phyloP scores from a whole-genome alignment of 2,113 vertebrate species.

The Alethe castanea region DNA sequence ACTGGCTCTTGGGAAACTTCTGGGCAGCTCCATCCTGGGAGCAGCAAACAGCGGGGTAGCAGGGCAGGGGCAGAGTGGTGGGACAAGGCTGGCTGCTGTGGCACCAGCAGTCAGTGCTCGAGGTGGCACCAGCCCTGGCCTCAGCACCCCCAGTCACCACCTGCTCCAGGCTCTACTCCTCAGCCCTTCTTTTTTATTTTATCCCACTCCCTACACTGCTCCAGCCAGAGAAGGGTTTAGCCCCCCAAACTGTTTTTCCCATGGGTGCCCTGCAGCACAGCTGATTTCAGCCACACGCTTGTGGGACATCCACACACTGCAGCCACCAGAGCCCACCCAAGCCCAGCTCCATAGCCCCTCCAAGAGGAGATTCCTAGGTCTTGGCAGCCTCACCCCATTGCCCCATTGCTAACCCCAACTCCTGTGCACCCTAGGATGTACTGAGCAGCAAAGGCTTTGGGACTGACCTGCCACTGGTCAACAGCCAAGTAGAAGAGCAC shows the following conservation, averaged over 20 bases:
- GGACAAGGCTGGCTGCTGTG: neutral
- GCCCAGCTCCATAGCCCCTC: neutral
- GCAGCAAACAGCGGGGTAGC: neutral
- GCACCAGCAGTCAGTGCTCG: neutral
- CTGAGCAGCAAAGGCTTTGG: conserved; percentile 85
- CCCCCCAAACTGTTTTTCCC: neutral
- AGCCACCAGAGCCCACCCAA: neutral
- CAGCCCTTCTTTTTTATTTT: neutral
- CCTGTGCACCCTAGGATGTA: conserved; percentile 66
- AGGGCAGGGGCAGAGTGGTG: neutral
- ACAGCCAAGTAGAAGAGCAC: conserved; percentile 91
- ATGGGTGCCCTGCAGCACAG: neutral
- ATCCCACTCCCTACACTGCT: neutral
- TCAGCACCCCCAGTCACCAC: neutral
- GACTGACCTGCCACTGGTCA: conserved; percentile 87
- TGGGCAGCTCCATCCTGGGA: neutral
- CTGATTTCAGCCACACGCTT: neutral
- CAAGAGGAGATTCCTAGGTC: neutral
- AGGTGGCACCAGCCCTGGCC: neutral
- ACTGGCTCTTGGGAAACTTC: neutral
- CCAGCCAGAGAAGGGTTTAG: neutral
- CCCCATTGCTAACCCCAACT: neutral
- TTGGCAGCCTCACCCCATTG: rapidly evolving
- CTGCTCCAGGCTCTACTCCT: neutral
- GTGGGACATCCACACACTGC: rapidly evolving